A percentile compares a stretch with the other conserved stretches of the same genome.
phyloP scores from a whole-genome alignment of 2,113 vertebrate genomes.

The Mola mola region DNA sequence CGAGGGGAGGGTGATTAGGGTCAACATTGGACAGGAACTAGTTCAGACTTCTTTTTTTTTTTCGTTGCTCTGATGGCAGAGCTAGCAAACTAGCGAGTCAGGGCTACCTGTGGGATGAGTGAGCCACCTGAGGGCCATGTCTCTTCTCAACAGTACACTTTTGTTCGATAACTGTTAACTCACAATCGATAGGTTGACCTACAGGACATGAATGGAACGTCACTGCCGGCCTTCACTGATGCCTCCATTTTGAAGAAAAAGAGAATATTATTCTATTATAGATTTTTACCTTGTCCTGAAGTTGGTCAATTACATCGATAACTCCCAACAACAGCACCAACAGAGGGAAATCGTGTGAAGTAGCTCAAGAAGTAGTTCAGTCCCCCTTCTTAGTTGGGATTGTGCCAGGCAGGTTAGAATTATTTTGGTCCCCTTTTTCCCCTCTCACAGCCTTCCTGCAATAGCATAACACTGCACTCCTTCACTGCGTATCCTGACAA shows the following conservation, averaged over 20 bases:
- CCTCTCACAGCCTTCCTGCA: constrained; percentile 51
- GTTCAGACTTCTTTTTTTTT: constrained; percentile 7
- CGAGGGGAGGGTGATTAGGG: constrained; percentile 5
- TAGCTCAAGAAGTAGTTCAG: constrained; percentile 55
- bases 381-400: constrained; percentile 49
- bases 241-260: constrained; percentile 67
- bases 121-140: constrained; percentile 50
- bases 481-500: constrained; percentile 55
- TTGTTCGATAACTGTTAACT: constrained; percentile 73
- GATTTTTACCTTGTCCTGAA: constrained; percentile 62
- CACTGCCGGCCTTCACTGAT: constrained; percentile 64
- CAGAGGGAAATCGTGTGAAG: constrained; percentile 60
- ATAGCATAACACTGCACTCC: constrained; percentile 59
- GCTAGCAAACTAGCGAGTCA: constrained; percentile 34
- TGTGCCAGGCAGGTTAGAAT: constrained; percentile 64
- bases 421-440: constrained; percentile 32
- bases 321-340: constrained; percentile 67
- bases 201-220: constrained; percentile 72
- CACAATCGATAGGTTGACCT: constrained; percentile 74
- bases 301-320: constrained; percentile 74
- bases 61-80: no score
- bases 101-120: constrained; percentile 23
- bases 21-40: not conserved
- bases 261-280: constrained; percentile 63
- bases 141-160: constrained; percentile 64